Percentiles rank a stretch among this genome's conserved stretches.
Evolutionary conservation across 2,797 vertebrate species (phyloP).

Genomic region (Enteromius unitaeniatus): DNA sequence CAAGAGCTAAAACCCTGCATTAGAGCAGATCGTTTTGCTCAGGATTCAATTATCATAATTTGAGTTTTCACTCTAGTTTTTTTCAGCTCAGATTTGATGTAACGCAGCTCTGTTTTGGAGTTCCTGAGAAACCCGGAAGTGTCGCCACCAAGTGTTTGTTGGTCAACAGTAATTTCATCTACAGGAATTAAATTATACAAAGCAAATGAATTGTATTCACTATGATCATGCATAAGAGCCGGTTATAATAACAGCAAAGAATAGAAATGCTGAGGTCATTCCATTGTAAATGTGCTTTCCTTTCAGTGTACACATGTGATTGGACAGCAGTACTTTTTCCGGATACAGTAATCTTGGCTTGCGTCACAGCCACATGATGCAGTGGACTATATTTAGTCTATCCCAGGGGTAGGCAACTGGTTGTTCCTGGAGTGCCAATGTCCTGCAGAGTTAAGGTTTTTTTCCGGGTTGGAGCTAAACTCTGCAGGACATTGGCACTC

Average conservation of each 20-base stretch:
- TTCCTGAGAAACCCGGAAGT: not conserved
- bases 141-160: not conserved
- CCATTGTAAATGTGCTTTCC: constrained; percentile 70
- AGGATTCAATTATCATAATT: not conserved
- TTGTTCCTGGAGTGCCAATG: too few relatives aligned
- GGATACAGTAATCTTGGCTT: constrained; percentile 58
- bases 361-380: constrained; percentile 36
- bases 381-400: constrained; percentile 35
- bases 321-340: constrained; percentile 57
- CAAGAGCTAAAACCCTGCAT: not conserved
- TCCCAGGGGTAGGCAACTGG: too few relatives aligned
- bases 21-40: not conserved
- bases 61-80: not conserved
- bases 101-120: not conserved
- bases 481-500: too few relatives aligned
- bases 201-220: constrained; percentile 75
- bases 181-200: constrained; percentile 56
- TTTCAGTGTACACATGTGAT: constrained; percentile 65
- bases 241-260: constrained; percentile 72
- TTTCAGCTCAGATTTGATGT: not conserved
- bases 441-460: too few relatives aligned
- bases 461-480: too few relatives aligned
- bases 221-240: constrained; percentile 78
- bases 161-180: not conserved
- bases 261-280: constrained; percentile 77